Evolutionary conservation across 2,797 vertebrate species (phyloP).

Genomic region (Cyprinodon diabolis): DNA sequence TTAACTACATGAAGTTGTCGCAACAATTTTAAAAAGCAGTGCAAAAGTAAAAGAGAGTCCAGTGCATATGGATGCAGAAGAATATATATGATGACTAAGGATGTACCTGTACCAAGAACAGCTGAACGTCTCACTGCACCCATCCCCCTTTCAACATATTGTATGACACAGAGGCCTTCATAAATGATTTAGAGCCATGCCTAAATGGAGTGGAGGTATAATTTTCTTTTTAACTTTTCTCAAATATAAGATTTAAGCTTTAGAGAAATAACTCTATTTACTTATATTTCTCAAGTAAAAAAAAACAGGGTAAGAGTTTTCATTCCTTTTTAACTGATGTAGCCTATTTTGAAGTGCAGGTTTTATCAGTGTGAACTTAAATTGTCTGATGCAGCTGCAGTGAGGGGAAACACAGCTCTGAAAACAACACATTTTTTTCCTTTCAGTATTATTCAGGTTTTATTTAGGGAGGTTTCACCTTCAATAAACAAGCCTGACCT

Average conservation of each 20-base stretch:
- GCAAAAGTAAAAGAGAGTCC: neutral
- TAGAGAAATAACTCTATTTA: neutral
- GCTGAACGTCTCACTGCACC: neutral
- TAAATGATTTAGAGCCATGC: neutral
- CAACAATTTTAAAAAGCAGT: neutral
- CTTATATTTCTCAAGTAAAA: neutral
- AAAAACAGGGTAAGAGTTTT: neutral
- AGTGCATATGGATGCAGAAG: neutral
- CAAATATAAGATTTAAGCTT: neutral
- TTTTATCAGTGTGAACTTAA: neutral
- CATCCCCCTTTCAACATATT: neutral
- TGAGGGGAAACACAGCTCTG: neutral
- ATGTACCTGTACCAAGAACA: neutral
- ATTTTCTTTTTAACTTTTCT: neutral
- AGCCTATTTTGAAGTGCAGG: neutral
- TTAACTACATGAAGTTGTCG: neutral
- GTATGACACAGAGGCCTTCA: neutral
- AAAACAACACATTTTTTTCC: neutral
- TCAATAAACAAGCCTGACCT: neutral
- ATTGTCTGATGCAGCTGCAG: neutral
- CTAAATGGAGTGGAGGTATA: neutral
- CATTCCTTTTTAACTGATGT: neutral
- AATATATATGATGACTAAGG: neutral
- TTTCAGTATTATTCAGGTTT: neutral
- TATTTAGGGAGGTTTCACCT: slow-evolving; percentile 3